Evolutionary conservation across 2,797 vertebrate genomes (phyloP).

Genomic region (Megaceryle alcyon): DNA sequence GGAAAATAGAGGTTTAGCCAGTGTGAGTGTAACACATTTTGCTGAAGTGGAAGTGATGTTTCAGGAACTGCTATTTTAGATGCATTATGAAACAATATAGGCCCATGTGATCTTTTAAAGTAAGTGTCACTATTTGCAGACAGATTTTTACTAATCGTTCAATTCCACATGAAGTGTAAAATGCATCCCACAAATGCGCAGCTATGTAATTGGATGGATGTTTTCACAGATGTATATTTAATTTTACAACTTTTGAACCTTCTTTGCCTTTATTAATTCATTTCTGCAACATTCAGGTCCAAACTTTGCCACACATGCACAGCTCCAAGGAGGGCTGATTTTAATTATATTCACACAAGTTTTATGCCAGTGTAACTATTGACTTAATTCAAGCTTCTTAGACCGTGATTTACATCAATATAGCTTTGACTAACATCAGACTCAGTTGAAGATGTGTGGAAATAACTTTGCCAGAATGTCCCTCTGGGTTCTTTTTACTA

Average conservation of each 20-base stretch:
- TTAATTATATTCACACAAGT: conserved; percentile 12
- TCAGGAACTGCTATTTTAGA: conserved; percentile 70
- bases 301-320: conserved; percentile 57
- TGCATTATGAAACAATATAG: conserved; percentile 63
- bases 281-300: conserved; percentile 20
- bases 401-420: conserved; percentile 37
- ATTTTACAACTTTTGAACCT: conserved; percentile 68
- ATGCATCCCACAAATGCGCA: conserved; percentile 36
- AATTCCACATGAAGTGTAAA: conserved; percentile 61
- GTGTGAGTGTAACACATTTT: conserved; percentile 55
- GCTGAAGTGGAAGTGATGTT: conserved; percentile 60
- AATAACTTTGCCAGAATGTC: conserved; percentile 39
- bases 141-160: conserved; percentile 66
- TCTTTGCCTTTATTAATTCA: conserved; percentile 48
- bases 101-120: conserved; percentile 60
- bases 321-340: conserved; percentile 54
- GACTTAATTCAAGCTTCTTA: conserved; percentile 57
- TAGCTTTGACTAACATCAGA: conserved; percentile 34
- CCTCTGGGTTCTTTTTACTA: conserved; percentile 48
- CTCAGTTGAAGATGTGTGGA: conserved; percentile 43
- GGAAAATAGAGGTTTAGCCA: conserved; percentile 58
- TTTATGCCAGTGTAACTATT: conserved; percentile 61
- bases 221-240: conserved; percentile 74
- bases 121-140: conserved; percentile 65
- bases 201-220: conserved; percentile 57